phyloP scores from a whole-genome alignment of 2,797 vertebrate species.

The Halcyon smyrnensis region DNA sequence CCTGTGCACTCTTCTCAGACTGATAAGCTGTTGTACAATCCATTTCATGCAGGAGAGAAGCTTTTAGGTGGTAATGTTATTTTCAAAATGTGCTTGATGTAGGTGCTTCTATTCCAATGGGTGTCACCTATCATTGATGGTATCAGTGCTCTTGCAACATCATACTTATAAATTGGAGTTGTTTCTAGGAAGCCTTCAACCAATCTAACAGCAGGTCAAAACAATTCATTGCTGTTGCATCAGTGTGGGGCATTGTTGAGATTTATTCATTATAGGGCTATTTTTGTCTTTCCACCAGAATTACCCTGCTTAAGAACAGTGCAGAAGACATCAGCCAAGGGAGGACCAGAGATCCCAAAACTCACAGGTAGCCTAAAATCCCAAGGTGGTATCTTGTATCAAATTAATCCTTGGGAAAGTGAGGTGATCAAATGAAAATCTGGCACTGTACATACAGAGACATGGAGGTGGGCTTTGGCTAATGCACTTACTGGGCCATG shows the following conservation, averaged over 20 bases:
- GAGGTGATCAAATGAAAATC: neutral
- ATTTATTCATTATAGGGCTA: neutral
- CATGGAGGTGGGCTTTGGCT: neutral
- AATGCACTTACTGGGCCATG: neutral
- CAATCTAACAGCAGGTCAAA: neutral
- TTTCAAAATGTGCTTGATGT: conserved; percentile 13
- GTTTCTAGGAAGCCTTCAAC: neutral
- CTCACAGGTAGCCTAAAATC: neutral
- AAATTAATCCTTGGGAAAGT: neutral
- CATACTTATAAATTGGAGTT: neutral
- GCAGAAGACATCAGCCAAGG: neutral
- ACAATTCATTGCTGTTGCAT: neutral
- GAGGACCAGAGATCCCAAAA: neutral
- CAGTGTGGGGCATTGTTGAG: neutral
- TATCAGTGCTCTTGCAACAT: neutral
- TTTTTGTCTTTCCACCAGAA: neutral
- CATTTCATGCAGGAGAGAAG: conserved; percentile 36
- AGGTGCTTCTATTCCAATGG: neutral
- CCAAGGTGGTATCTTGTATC: neutral
- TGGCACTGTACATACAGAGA: neutral
- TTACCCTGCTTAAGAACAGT: neutral
- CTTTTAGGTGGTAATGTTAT: neutral
- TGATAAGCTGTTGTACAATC: neutral
- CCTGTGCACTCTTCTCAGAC: neutral
- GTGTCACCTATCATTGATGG: neutral